Evolutionary conservation across 2,888 invertebrate genomes (phyloP), one percentile per base, ranked within the genome.

Genomic region (Amphiduros pacificus): DNA sequence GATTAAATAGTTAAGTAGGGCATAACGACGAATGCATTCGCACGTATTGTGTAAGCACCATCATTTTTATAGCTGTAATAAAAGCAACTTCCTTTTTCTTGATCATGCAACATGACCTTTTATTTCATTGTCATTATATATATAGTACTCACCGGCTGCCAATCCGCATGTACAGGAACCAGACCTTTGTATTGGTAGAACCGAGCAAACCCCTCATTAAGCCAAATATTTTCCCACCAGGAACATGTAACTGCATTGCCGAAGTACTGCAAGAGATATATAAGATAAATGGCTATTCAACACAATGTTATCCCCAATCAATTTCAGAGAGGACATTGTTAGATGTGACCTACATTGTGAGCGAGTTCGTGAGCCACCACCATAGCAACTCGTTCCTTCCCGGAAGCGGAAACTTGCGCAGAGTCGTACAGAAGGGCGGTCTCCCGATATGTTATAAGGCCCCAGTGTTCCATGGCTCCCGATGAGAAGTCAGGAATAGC

Each of bases 381-480:
- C 26, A 87, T 85, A 1, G 92, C 91, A 0, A 94, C 90, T 67
- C 87, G 85, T 73, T 92, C 89, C 78, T 91, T 90, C 76, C 92
- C 91, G 1, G 83, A 80, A 0, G 90, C 87, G 0, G 94, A 92
- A 52, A 92, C 91, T 3, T 88, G 88, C 0, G 82, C 79, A 20
- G 86, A 83, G 71, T 93, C 90, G 70, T 90, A 92, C 0, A 98
- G 86, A 62, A 98, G 86, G 48, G 76, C 75, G 22, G 88, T 88
- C 84, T 96, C 94, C 65, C 94, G 86, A 82, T 90, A 98, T 0
- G 96, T 96, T 5, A 98, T 91, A 44, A 98, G 85, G 1, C 91
- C 91, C 97, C 97, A 93, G 84, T 96, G 91, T 80, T 97, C 97
- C 88, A 97, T 97, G 0, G 97, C 97, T 0, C 96, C 96, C 0